phyloP scores from a whole-genome alignment of 2,888 invertebrate species.

The Heliconius ethilla region DNA sequence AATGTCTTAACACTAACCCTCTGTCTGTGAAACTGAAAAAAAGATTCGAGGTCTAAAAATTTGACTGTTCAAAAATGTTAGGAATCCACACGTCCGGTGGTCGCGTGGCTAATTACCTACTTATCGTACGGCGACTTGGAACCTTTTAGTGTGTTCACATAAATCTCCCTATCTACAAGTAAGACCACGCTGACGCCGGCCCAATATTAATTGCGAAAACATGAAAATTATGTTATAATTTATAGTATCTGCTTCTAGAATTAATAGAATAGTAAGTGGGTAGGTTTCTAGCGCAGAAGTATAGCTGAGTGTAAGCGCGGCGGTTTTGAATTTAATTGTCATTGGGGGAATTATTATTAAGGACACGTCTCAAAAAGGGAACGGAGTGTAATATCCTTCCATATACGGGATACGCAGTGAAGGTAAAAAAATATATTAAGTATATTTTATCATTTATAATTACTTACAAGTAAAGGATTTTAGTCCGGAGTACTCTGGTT shows the following conservation, averaged over 20 bases:
- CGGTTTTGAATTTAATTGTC: not conserved
- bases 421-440: too few species aligned
- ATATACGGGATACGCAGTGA: too few species aligned
- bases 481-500: too few species aligned
- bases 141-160: slow-evolving; percentile 77
- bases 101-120: slow-evolving; percentile 77
- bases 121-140: slow-evolving; percentile 67
- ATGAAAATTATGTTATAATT: slow-evolving; percentile 55
- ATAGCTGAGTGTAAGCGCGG: too few species aligned
- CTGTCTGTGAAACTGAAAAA: not conserved
- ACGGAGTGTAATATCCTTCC: too few species aligned
- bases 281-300: not conserved
- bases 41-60: slow-evolving; percentile 11
- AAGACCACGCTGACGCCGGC: slow-evolving; percentile 55
- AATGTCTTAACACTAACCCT: not conserved
- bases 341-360: not conserved
- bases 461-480: too few species aligned
- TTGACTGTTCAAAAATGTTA: slow-evolving; percentile 29
- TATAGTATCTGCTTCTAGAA: not conserved
- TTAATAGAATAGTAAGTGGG: not conserved
- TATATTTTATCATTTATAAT: too few species aligned
- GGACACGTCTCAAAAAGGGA: not conserved
- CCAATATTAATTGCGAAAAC: slow-evolving; percentile 69
- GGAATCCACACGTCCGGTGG: slow-evolving; percentile 59
- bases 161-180: slow-evolving; percentile 71